Evolutionary conservation across 1,140 invertebrate species (phyloP).

Genomic region (Dufourea novaeangliae): DNA sequence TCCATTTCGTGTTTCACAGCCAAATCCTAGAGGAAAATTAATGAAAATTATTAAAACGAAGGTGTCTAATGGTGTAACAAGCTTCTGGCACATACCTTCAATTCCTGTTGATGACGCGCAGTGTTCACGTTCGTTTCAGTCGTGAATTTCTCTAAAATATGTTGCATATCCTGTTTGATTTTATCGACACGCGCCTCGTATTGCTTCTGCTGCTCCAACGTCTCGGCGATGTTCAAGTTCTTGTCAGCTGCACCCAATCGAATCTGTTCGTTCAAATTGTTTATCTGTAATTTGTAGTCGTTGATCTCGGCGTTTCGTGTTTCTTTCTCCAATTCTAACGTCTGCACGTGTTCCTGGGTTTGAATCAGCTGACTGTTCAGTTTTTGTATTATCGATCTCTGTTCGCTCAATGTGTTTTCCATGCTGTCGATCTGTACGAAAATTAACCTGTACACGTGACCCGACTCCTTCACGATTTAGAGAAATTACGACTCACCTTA

Average conservation of each 20-base stretch:
- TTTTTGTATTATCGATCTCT: constrained; percentile 60
- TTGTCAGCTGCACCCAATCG: constrained; percentile 57
- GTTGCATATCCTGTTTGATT: constrained; percentile 74
- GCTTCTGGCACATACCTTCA: constrained; percentile 47
- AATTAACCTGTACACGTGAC: background rate
- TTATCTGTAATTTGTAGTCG: constrained; percentile 71
- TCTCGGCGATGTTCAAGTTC: constrained; percentile 63
- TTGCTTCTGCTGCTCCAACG: constrained; percentile 69
- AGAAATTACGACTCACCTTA: constrained; percentile 62
- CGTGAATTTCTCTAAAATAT: constrained; percentile 72
- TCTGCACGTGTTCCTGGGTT: constrained; percentile 63
- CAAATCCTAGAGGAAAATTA: constrained; percentile 61
- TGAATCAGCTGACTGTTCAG: constrained; percentile 66
- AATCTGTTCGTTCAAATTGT: constrained; percentile 72
- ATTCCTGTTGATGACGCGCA: constrained; percentile 65
- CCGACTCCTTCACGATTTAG: background rate
- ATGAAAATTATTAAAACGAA: too few species aligned
- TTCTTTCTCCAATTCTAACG: constrained; percentile 70
- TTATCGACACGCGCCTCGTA: constrained; percentile 72
- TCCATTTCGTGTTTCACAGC: constrained; percentile 66
- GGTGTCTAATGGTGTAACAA: too few species aligned
- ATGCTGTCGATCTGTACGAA: constrained; percentile 62
- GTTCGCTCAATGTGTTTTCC: constrained; percentile 57
- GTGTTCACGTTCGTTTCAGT: constrained; percentile 65
- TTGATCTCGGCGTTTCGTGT: constrained; percentile 67